These are phyloP conservation scores for Diphyllodes magnificus DNA, from an alignment of 2,113 vertebrate species.

Conservation along the genomic window DNA sequence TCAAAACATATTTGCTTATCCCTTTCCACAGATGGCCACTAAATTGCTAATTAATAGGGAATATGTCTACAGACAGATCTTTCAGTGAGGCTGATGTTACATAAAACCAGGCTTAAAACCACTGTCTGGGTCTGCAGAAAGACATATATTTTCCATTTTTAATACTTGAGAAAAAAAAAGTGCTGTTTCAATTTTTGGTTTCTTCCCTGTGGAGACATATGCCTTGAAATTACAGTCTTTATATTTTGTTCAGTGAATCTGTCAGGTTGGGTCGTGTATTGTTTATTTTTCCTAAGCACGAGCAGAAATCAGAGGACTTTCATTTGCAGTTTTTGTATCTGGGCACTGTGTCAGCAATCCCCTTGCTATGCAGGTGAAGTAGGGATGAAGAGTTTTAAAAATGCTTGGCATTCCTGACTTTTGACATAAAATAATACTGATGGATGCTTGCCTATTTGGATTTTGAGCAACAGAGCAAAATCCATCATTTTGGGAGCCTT, in stretches of 20 bases:
- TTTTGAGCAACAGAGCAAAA: background rate
- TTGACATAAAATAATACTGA: background rate
- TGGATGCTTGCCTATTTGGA: background rate
- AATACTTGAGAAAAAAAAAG: background rate
- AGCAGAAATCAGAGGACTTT: background rate
- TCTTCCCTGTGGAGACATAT: background rate
- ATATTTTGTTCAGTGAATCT: conserved; percentile 4
- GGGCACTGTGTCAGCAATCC: background rate
- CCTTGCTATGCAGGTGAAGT: background rate
- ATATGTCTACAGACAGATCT: background rate
- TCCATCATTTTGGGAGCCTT: background rate
- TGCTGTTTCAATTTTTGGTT: background rate
- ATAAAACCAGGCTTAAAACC: background rate
- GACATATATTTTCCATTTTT: background rate
- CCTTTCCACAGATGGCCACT: background rate
- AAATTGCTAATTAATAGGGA: conserved; percentile 18
- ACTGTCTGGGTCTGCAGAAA: background rate
- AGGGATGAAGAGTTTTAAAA: background rate
- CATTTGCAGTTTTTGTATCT: background rate
- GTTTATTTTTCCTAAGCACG: background rate
- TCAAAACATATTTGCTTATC: conserved; percentile 18
- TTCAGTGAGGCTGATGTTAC: background rate
- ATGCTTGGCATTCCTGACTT: background rate
- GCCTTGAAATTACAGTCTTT: background rate
- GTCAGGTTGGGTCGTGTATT: background rate